Conservation (phyloP, 2,888 invertebrate genomes). For the Malachius bipustulatus region DNA sequence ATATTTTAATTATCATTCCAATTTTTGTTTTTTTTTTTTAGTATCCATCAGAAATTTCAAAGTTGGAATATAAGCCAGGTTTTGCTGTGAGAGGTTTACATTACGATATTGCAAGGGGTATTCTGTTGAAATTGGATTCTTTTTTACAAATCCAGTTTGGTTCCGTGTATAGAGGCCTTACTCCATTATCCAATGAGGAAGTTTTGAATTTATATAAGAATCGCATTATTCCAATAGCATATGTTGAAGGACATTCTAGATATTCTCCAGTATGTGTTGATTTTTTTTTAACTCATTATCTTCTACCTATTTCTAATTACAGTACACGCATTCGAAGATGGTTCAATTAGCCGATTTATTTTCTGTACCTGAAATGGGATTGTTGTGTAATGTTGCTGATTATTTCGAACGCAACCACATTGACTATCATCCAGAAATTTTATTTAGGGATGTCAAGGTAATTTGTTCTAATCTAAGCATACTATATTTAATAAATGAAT, state of each 20-base stretch:
- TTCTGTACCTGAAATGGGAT: constrained; percentile 91
- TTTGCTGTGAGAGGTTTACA: constrained; percentile 96
- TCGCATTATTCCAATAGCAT: constrained; percentile 74
- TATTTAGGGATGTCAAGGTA: constrained; percentile 90
- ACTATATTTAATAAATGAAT: constrained; percentile 5
- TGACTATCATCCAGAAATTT: constrained; percentile 88
- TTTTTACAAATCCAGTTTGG: constrained; percentile 95
- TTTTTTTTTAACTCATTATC: constrained; percentile 27
- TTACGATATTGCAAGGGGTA: constrained; percentile 91
- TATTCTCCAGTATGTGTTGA: constrained; percentile 48
- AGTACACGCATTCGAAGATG: constrained; percentile 62
- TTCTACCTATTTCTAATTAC: constrained; percentile 22
- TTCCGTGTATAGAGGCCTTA: constrained; percentile 79
- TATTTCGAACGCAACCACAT: constrained; percentile 82
- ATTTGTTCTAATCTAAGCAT: constrained; percentile 8
- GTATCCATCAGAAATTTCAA: constrained; percentile 78
- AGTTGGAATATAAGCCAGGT: constrained; percentile 77
- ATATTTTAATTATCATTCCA: too few relatives aligned
- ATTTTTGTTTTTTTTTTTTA: constrained; percentile 36
- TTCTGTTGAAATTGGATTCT: constrained; percentile 87
- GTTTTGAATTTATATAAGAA: constrained; percentile 76
- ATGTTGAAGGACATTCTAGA: constrained; percentile 69
- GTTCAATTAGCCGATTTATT: constrained; percentile 92
- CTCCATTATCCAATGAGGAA: constrained; percentile 70
- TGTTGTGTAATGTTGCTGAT: constrained; percentile 88